phyloP scores from a whole-genome alignment of 2,113 vertebrate species.

The Isurus oxyrinchus region DNA sequence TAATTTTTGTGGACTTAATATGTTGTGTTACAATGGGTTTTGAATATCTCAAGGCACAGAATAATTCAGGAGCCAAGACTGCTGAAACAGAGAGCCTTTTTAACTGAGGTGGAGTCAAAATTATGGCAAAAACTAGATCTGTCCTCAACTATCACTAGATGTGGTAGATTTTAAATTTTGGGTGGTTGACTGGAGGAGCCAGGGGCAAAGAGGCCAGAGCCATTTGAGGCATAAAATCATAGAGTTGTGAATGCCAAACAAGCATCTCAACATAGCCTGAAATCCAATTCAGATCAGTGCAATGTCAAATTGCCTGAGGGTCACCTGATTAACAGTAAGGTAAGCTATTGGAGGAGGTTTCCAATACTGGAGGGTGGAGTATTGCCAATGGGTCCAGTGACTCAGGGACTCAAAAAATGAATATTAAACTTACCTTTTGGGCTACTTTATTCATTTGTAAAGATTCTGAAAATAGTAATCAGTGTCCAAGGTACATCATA shows the following conservation, averaged over 20 bases:
- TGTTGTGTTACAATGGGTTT: neutral
- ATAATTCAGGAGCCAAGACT: neutral
- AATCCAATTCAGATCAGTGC: too few species aligned
- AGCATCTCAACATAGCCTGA: too few species aligned
- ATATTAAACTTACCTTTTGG: too few species aligned
- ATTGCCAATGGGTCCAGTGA: too few species aligned
- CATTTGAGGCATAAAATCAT: neutral
- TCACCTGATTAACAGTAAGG: too few species aligned
- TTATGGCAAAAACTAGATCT: neutral
- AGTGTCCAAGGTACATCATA: neutral
- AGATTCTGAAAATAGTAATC: neutral
- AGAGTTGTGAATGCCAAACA: neutral
- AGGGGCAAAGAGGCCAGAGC: neutral
- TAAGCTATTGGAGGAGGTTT: too few species aligned
- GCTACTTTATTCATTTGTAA: neutral
- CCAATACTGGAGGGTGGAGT: neutral
- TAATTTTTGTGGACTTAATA: neutral
- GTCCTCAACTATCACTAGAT: neutral
- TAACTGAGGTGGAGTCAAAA: neutral
- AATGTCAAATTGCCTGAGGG: too few species aligned
- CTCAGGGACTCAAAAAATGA: too few species aligned
- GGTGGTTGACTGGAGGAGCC: neutral
- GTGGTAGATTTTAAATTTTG: neutral
- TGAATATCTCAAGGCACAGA: neutral
- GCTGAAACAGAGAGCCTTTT: neutral